Percentiles rank a stretch among this genome's conserved stretches.
Evolutionary conservation across 2,888 invertebrate genomes (phyloP).

Genomic region (Amphipoea oculea): DNA sequence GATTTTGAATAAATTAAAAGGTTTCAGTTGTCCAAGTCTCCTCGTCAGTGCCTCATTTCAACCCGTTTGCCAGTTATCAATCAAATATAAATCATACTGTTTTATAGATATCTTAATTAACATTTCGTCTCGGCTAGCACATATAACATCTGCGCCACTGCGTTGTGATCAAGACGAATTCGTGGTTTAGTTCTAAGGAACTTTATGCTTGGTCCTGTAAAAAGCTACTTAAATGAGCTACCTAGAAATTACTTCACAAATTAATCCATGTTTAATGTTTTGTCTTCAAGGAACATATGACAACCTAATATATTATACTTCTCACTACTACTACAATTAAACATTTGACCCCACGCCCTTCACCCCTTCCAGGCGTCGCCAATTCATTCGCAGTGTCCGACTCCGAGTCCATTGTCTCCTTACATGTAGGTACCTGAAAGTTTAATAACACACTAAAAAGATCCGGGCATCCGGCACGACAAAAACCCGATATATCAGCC

Average conservation of each 20-base stretch:
- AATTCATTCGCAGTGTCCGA: slow-evolving; percentile 15
- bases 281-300: too few species aligned
- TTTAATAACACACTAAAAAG: slow-evolving; percentile 20
- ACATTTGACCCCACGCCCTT: slow-evolving; percentile 9
- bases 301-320: not conserved
- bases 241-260: not conserved
- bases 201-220: not conserved
- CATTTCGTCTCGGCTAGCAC: not conserved
- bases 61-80: not conserved
- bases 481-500: slow-evolving; percentile 38
- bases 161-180: not conserved
- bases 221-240: not conserved
- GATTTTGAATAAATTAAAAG: slow-evolving; percentile 6
- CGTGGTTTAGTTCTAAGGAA: not conserved
- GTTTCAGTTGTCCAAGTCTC: not conserved
- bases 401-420: slow-evolving; percentile 18
- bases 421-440: slow-evolving; percentile 15
- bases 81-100: too few species aligned
- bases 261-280: too few species aligned
- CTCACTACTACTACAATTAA: not conserved
- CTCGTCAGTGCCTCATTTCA: not conserved
- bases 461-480: slow-evolving; percentile 1
- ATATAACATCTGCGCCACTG: not conserved
- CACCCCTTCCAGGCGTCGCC: not conserved
- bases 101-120: not conserved